These are phyloP conservation scores for Forbesichthys agassizii DNA, from an alignment of 2,113 vertebrate genomes.

Conservation along the genomic window DNA sequence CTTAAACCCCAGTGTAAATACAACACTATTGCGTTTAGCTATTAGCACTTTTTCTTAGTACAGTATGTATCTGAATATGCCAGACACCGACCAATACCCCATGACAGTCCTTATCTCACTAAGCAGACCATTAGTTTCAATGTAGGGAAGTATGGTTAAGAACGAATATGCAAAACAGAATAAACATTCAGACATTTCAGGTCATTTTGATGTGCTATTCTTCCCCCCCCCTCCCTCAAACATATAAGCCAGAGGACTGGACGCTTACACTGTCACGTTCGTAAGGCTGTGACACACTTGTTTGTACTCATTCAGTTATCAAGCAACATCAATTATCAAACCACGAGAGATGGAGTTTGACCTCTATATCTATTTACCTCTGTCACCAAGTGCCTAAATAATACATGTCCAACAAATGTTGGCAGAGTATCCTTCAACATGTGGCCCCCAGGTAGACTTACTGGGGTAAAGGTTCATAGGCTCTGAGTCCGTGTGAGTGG, in stretches of 20 bases:
- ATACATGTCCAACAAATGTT: too few species aligned
- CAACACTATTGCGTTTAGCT: constrained; percentile 22
- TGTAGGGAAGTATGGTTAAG: constrained; percentile 3
- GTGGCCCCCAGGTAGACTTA: constrained; percentile 73
- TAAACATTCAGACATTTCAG: neutral
- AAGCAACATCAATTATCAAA: too few species aligned
- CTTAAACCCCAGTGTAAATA: constrained; percentile 24
- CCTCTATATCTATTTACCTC: too few species aligned
- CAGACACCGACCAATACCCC: constrained; percentile 10
- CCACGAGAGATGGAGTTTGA: too few species aligned
- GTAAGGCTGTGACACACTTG: too few species aligned
- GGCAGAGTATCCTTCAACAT: neutral
- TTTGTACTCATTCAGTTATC: too few species aligned
- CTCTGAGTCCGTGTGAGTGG: neutral
- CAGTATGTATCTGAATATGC: constrained; percentile 27
- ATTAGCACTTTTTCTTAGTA: constrained; percentile 4
- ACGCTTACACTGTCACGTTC: too few species aligned
- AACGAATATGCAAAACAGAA: constrained; percentile 16
- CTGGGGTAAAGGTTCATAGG: constrained; percentile 81
- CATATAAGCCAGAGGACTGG: neutral
- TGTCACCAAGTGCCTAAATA: too few species aligned
- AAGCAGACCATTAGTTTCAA: constrained; percentile 28
- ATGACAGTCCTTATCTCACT: constrained; percentile 55
- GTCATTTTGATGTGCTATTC: neutral
- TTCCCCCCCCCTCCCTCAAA: neutral